Percentiles rank a stretch among this genome's conserved stretches.
phyloP scores from a whole-genome alignment of 2,797 vertebrate species.

The Malacoraja senta region DNA sequence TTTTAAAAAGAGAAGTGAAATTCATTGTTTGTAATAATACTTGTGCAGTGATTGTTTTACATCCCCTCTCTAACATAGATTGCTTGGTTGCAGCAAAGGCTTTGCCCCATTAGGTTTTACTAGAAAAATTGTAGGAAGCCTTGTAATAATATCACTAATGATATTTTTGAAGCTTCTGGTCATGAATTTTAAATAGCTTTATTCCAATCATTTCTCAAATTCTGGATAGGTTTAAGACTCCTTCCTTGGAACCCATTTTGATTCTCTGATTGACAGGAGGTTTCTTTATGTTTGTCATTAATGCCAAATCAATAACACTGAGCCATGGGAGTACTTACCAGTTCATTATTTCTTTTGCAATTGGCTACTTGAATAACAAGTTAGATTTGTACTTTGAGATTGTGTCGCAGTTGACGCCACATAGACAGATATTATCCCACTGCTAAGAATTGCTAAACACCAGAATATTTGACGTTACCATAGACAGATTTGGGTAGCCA shows the following conservation, averaged over 20 bases:
- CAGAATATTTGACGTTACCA: too few species aligned
- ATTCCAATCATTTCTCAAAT: neutral
- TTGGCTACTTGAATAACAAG: too few species aligned
- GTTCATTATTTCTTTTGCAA: too few species aligned
- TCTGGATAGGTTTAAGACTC: neutral
- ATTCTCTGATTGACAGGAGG: neutral
- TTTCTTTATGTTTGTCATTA: neutral
- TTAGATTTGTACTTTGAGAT: too few species aligned
- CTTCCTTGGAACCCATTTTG: neutral
- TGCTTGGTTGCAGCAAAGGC: constrained; percentile 20
- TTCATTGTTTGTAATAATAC: constrained; percentile 31
- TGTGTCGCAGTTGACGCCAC: too few species aligned
- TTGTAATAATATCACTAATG: constrained; percentile 42
- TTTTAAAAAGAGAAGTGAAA: constrained; percentile 6
- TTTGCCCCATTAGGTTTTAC: constrained; percentile 42
- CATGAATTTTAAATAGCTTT: constrained; percentile 38
- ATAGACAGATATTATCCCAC: too few species aligned
- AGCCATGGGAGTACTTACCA: neutral
- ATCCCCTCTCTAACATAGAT: neutral
- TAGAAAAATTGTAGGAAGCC: constrained; percentile 40
- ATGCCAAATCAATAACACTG: neutral
- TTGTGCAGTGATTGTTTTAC: constrained; percentile 38
- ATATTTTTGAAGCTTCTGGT: constrained; percentile 39
- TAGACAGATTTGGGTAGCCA: too few species aligned
- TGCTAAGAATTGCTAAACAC: too few species aligned